Conservation (phyloP, 2,797 vertebrate genomes). For the Diplodus sargus region DNA sequence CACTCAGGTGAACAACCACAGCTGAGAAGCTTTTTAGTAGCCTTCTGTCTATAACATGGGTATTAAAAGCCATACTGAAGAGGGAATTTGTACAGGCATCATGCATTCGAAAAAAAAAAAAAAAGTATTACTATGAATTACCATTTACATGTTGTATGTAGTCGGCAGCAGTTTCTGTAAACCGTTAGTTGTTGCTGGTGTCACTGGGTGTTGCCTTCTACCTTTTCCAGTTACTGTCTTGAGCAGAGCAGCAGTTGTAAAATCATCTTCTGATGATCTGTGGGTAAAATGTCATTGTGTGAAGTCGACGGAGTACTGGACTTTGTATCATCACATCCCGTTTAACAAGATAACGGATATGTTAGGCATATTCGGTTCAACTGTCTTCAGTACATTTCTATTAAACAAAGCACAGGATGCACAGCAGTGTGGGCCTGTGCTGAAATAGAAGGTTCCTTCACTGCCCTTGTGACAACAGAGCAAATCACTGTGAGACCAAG, state of each 20-base stretch:
- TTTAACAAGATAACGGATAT: not conserved
- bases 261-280: not conserved
- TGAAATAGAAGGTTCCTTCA: not conserved
- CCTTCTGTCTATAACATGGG: too few species aligned
- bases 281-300: not conserved
- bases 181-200: not conserved
- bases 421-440: not conserved
- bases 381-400: not conserved
- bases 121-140: too few species aligned
- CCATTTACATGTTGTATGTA: too few species aligned
- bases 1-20: too few species aligned
- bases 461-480: not conserved
- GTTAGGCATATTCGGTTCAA: not conserved
- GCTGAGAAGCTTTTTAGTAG: too few species aligned
- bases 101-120: too few species aligned
- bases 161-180: too few species aligned
- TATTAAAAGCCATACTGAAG: too few species aligned
- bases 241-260: not conserved
- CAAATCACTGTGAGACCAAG: not conserved
- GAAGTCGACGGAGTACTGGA: not conserved
- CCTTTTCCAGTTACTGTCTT: not conserved
- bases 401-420: not conserved
- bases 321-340: too few species aligned
- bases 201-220: too few species aligned
- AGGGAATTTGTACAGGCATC: too few species aligned